phyloP scores from a whole-genome alignment of 1,140 invertebrate genomes.

The Heliconius hewitsoni region DNA sequence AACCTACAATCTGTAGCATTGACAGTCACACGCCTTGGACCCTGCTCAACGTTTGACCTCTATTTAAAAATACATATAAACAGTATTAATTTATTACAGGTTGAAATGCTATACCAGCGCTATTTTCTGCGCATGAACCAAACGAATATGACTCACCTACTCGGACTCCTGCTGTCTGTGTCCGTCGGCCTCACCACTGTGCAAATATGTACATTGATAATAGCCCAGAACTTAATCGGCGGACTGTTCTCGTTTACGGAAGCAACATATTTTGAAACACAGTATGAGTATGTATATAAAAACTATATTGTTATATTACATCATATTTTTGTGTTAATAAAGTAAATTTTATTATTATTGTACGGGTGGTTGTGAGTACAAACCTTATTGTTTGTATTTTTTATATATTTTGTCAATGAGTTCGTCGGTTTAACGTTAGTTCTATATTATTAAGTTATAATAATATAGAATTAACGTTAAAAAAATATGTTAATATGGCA shows the following conservation, averaged over 20 bases:
- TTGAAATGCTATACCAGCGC: constrained; percentile 94
- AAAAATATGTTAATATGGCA: not conserved
- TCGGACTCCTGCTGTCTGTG: constrained; percentile 88
- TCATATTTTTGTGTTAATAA: too few relatives aligned
- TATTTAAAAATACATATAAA: too few relatives aligned
- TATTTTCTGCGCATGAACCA: constrained; percentile 97
- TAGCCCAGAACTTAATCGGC: constrained; percentile 58
- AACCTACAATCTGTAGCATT: too few relatives aligned
- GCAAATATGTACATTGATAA: constrained; percentile 73
- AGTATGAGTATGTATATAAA: not conserved
- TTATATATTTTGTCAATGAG: too few relatives aligned
- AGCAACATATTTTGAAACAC: not conserved
- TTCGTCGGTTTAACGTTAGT: too few relatives aligned
- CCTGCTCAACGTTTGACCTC: too few relatives aligned
- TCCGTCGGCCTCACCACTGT: constrained; percentile 84
- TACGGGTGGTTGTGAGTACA: too few relatives aligned
- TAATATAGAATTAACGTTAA: not conserved
- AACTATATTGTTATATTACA: not conserved
- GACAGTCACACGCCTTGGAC: too few relatives aligned
- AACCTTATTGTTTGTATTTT: too few relatives aligned
- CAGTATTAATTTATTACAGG: constrained; percentile 76
- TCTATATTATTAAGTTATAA: too few relatives aligned
- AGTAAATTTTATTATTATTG: too few relatives aligned
- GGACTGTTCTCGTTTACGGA: constrained; percentile 12
- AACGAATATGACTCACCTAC: constrained; percentile 92